These are phyloP conservation scores for Enteromius viviparus DNA, from an alignment of 2,797 vertebrate genomes.

Conservation along the genomic window DNA sequence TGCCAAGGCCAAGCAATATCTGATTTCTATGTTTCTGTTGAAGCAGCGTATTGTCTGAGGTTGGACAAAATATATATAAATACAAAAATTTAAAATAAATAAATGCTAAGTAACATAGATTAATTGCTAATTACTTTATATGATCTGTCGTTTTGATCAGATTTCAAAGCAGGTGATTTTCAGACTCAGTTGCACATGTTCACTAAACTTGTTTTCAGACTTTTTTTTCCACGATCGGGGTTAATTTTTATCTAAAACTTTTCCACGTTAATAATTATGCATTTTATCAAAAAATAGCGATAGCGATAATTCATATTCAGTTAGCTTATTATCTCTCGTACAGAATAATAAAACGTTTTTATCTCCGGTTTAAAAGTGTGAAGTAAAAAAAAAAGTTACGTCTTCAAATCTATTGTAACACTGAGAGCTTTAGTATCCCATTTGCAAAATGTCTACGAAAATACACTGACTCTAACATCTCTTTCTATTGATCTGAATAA, in stretches of 20 bases:
- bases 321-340: not conserved
- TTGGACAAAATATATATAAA: not conserved
- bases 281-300: not conserved
- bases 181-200: constrained; percentile 13
- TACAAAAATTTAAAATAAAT: not conserved
- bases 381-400: constrained; percentile 18
- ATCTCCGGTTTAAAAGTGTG: constrained; percentile 4
- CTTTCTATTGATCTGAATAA: constrained; percentile 11
- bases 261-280: not conserved
- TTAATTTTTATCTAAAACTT: not conserved
- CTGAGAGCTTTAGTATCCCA: not conserved
- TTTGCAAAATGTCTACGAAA: not conserved
- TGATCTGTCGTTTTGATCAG: not conserved
- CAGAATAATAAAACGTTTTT: constrained; percentile 1
- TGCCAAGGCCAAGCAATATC: not conserved
- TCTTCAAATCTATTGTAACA: not conserved
- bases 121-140: not conserved
- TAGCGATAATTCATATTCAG: not conserved
- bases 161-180: not conserved
- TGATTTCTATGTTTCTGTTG: not conserved
- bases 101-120: not conserved
- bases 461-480: not conserved
- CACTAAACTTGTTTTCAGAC: constrained; percentile 7
- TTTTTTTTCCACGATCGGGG: not conserved
- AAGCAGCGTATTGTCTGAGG: not conserved